A percentile compares a stretch with the other conserved stretches of the same genome.
phyloP scores from a whole-genome alignment of 2,888 invertebrate species.

The Orchestes rusci region DNA sequence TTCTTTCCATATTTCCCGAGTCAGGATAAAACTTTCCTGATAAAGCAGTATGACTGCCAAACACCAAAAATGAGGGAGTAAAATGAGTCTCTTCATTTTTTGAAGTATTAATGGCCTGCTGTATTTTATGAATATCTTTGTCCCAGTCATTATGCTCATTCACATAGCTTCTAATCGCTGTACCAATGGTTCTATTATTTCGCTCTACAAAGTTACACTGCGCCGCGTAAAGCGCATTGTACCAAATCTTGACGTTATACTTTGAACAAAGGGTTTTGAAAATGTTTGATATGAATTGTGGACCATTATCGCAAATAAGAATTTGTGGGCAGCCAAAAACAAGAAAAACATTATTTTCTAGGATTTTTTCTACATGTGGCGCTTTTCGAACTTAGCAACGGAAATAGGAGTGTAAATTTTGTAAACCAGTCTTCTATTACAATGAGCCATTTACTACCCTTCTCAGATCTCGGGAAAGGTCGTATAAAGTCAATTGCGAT shows the following conservation, averaged over 20 bases:
- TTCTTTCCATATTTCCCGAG: too few relatives aligned
- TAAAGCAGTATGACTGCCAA: background rate
- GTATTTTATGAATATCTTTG: slow-evolving; percentile 1
- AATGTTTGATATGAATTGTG: background rate
- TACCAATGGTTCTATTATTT: slow-evolving; percentile 21
- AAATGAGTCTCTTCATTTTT: slow-evolving; percentile 4
- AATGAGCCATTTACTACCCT: slow-evolving; percentile 6
- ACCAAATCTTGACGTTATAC: background rate
- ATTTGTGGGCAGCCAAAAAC: background rate
- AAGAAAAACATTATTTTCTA: background rate
- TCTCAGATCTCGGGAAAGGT: slow-evolving; percentile 9
- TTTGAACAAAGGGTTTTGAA: background rate
- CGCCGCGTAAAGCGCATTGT: background rate
- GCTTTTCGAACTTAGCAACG: background rate
- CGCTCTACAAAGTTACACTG: slow-evolving; percentile 3
- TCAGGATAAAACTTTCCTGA: too few relatives aligned
- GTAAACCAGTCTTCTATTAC: too few relatives aligned
- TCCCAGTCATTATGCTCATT: slow-evolving; percentile 6
- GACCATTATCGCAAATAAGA: background rate
- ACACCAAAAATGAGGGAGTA: slow-evolving; percentile 1
- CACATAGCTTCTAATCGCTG: slow-evolving; percentile 30
- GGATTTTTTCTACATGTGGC: background rate
- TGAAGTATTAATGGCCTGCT: slow-evolving; percentile 6
- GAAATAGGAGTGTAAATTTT: background rate
- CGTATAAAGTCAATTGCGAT: slow-evolving; percentile 3